Percentiles rank a stretch among this genome's conserved stretches.
These are phyloP conservation scores for Acutogordius australiensis DNA, from an alignment of 2,888 invertebrate species.

Conservation along the genomic window DNA sequence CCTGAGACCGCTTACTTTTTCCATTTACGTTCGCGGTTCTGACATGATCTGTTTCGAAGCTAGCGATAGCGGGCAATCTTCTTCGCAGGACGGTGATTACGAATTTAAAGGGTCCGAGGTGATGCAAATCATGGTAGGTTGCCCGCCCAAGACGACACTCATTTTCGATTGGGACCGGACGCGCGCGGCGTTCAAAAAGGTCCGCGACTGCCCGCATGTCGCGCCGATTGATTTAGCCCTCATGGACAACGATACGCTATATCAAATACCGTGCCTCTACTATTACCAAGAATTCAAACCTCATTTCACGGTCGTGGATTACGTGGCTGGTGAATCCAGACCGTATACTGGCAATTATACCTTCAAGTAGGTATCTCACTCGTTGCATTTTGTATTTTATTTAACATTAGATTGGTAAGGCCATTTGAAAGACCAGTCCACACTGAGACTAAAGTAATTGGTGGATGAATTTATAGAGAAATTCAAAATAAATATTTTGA, in stretches of 20 bases:
- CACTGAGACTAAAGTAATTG: no score
- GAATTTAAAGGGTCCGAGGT: neutral
- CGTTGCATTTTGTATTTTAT: neutral
- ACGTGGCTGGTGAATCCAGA: neutral
- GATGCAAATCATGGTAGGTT: slow-evolving; percentile 1
- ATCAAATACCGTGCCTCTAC: neutral
- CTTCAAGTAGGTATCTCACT: neutral
- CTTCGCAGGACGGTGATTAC: neutral
- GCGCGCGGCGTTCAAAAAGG: neutral
- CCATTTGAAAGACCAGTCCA: no score
- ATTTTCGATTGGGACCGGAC: neutral
- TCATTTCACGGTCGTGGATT: slow-evolving; percentile 1
- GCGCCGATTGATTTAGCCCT: no score
- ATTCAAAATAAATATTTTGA: no score
- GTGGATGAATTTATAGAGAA: no score
- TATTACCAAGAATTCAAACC: slow-evolving; percentile 9
- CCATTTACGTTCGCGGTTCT: neutral
- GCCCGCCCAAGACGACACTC: neutral
- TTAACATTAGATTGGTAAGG: no score
- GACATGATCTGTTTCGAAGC: neutral
- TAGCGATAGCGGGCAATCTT: neutral
- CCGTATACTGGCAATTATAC: slow-evolving; percentile 5
- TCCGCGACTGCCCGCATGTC: neutral
- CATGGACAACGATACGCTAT: neutral
- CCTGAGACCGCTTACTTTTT: neutral